Conservation (phyloP, 2,113 vertebrate species). For the Vidua macroura region DNA sequence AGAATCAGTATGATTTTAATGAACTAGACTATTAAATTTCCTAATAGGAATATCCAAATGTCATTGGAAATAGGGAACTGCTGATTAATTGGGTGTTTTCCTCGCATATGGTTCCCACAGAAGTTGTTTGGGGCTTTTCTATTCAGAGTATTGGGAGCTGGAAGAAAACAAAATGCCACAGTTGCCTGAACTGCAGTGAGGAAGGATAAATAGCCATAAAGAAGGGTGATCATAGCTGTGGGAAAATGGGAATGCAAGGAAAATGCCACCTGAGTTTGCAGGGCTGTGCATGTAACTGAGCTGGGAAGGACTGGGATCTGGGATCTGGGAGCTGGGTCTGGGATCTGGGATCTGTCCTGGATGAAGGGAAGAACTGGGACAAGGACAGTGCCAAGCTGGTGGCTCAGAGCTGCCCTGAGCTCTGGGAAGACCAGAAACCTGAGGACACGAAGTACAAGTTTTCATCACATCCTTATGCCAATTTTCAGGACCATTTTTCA, state of each 20-base stretch:
- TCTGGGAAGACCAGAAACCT: not conserved
- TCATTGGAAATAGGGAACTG: not conserved
- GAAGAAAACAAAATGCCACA: not conserved
- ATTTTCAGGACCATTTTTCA: not conserved
- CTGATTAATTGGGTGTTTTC: not conserved
- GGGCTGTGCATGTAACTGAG: accelerated
- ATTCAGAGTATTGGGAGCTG: not conserved
- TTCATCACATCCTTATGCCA: not conserved
- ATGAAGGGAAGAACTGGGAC: not conserved
- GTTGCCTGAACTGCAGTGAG: not conserved
- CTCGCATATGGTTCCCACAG: not conserved
- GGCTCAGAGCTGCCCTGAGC: not conserved
- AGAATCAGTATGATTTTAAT: not conserved
- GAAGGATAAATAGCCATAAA: not conserved
- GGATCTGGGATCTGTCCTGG: not conserved
- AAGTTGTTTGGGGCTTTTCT: not conserved
- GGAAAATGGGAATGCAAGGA: not conserved
- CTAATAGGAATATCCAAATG: not conserved
- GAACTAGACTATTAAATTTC: not conserved
- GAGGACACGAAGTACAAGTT: not conserved
- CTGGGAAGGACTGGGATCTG: not conserved
- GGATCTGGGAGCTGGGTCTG: not conserved
- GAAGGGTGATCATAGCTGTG: not conserved
- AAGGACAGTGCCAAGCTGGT: not conserved
- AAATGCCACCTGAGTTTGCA: not conserved